A percentile compares a stretch with the other conserved stretches of the same genome.
phyloP scores from a whole-genome alignment of 2,113 vertebrate genomes.

The Caranx melampygus region DNA sequence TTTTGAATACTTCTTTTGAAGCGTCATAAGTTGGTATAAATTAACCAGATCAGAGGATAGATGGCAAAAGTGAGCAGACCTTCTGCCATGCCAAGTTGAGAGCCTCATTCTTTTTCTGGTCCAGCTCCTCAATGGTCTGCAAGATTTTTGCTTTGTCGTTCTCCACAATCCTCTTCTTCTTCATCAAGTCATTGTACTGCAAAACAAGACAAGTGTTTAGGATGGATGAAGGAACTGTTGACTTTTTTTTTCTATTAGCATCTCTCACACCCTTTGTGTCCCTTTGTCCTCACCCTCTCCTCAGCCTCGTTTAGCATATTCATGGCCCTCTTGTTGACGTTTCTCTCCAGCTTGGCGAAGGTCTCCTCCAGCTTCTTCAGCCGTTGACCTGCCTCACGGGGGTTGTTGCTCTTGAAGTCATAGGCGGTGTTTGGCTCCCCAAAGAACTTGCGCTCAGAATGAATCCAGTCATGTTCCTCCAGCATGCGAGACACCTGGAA shows the following conservation, averaged over 20 bases:
- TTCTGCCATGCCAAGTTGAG: conserved; percentile 95
- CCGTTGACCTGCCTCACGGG: conserved; percentile 87
- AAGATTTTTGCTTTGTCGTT: conserved; percentile 95
- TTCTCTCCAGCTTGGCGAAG: conserved; percentile 87
- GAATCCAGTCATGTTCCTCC: conserved; percentile 94
- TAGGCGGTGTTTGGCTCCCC: conserved; percentile 91
- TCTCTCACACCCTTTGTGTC: background rate
- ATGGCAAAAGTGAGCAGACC: conserved; percentile 77
- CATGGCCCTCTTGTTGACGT: conserved; percentile 91
- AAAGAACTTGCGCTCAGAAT: conserved; percentile 89
- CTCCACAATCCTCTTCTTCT: conserved; percentile 95
- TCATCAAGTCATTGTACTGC: conserved; percentile 95
- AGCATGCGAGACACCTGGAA: conserved; percentile 90
- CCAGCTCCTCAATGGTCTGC: conserved; percentile 91
- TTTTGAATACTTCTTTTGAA: background rate
- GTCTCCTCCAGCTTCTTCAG: conserved; percentile 89
- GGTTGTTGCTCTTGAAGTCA: conserved; percentile 91
- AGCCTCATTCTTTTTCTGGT: conserved; percentile 92
- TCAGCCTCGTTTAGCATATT: conserved; percentile 91
- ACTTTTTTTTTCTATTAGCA: background rate
- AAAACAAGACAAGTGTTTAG: background rate
- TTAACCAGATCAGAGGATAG: background rate
- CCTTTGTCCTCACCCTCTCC: conserved; percentile 85
- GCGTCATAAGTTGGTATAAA: no score
- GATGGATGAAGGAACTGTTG: background rate